Conservation (phyloP, 2,888 invertebrate species). For the Lasioglossum villosulum region DNA sequence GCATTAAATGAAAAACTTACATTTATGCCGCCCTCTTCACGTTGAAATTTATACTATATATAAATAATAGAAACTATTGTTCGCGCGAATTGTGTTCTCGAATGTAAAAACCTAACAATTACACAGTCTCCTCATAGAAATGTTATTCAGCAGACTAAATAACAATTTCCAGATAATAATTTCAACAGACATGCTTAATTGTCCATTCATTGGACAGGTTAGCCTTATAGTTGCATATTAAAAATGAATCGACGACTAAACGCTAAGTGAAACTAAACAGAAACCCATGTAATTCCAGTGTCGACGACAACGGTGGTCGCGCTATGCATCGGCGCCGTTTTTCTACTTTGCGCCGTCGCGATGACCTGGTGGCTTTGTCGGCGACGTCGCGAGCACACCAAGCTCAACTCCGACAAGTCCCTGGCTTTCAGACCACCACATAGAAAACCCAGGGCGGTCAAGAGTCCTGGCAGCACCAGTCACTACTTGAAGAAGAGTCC, state of each 20-base stretch:
- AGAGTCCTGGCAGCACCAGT: constrained; percentile 92
- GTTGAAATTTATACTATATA: no score
- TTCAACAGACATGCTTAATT: no score
- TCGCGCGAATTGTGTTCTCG: no score
- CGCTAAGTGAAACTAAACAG: neutral
- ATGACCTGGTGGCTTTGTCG: constrained; percentile 89
- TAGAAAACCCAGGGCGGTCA: constrained; percentile 92
- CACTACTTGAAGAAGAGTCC: constrained; percentile 97
- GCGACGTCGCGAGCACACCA: constrained; percentile 85
- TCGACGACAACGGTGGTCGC: constrained; percentile 87
- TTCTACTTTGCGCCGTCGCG: constrained; percentile 87
- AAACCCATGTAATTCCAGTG: constrained; percentile 82
- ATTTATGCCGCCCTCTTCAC: no score
- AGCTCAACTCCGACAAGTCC: constrained; percentile 87
- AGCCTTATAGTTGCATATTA: neutral
- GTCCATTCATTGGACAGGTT: no score
- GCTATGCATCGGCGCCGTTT: constrained; percentile 87
- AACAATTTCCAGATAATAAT: no score
- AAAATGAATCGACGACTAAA: neutral
- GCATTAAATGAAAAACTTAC: neutral
- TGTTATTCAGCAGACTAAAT: no score
- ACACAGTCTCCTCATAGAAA: no score
- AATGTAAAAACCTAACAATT: no score
- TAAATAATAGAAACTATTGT: no score
- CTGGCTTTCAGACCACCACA: constrained; percentile 89